Evolutionary conservation across 2,888 invertebrate species (phyloP).

Genomic region (Drosophila cognata): DNA sequence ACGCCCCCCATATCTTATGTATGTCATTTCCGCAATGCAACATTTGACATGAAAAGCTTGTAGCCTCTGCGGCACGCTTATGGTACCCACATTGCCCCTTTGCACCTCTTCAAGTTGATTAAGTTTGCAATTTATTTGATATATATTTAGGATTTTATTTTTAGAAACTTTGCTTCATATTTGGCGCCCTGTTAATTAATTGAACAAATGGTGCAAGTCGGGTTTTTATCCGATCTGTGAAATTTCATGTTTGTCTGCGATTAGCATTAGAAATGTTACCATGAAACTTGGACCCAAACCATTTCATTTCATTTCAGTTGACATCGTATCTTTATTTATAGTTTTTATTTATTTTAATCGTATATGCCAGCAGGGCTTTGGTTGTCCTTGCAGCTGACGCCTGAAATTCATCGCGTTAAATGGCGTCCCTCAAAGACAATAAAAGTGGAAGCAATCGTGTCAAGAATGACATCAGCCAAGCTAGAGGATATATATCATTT

Average conservation of each 20-base stretch:
- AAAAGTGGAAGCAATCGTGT: slow-evolving; percentile 36
- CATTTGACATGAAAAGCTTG: slow-evolving; percentile 13
- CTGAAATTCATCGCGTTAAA: slow-evolving; percentile 22
- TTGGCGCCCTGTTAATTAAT: slow-evolving; percentile 42
- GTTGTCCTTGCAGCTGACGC: slow-evolving; percentile 42
- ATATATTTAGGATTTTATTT: not conserved
- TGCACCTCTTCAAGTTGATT: slow-evolving; percentile 14
- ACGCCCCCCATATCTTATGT: slow-evolving; percentile 40
- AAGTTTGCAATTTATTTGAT: slow-evolving; percentile 8
- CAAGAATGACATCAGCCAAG: slow-evolving; percentile 63
- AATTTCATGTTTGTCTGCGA: slow-evolving; percentile 41
- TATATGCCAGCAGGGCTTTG: slow-evolving; percentile 22
- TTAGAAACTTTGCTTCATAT: slow-evolving; percentile 23
- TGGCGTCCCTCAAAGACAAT: slow-evolving; percentile 45
- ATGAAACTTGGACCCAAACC: not conserved
- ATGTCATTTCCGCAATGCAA: slow-evolving; percentile 73
- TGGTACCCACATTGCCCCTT: not conserved
- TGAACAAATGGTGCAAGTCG: slow-evolving; percentile 45
- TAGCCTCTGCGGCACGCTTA: slow-evolving; percentile 46
- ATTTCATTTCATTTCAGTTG: slow-evolving; percentile 19
- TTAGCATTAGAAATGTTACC: slow-evolving; percentile 23
- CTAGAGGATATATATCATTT: slow-evolving; percentile 39
- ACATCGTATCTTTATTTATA: not conserved
- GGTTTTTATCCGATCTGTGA: slow-evolving; percentile 36
- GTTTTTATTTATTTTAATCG: not conserved